phyloP scores from a whole-genome alignment of 2,113 vertebrate genomes.

The Microcebus griseorufus region DNA sequence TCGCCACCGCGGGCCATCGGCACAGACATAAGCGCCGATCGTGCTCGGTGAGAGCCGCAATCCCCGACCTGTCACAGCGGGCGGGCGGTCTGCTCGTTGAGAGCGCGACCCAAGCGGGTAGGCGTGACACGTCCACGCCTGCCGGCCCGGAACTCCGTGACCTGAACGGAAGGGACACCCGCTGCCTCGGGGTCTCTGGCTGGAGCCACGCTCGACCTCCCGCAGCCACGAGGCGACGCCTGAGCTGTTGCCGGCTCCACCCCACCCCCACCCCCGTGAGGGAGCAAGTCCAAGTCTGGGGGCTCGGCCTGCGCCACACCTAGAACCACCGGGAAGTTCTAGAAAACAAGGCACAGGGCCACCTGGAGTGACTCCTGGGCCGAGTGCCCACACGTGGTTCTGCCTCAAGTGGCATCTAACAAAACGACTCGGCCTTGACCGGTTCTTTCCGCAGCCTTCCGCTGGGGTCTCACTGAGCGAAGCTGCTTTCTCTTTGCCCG shows the following conservation, averaged over 20 bases:
- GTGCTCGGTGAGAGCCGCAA: fast-evolving
- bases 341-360: not conserved
- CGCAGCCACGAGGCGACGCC: fast-evolving
- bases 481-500: fast-evolving
- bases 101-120: not conserved
- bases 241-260: no score
- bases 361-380: not conserved
- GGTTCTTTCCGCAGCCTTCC: not conserved
- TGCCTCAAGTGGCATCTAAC: not conserved
- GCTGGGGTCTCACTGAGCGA: fast-evolving
- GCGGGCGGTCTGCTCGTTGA: not conserved
- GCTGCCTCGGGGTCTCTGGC: fast-evolving
- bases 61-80: fast-evolving
- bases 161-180: not conserved
- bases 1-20: fast-evolving
- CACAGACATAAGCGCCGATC: fast-evolving
- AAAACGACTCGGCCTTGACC: not conserved
- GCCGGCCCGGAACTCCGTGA: fast-evolving
- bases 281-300: fast-evolving
- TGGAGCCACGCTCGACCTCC: not conserved
- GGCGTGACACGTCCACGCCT: fast-evolving
- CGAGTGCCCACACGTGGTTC: not conserved
- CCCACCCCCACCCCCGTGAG: not conserved
- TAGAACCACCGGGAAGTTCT: not conserved
- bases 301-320: not conserved